Conservation (phyloP, 2,888 invertebrate genomes). For the Lymantria dispar region DNA sequence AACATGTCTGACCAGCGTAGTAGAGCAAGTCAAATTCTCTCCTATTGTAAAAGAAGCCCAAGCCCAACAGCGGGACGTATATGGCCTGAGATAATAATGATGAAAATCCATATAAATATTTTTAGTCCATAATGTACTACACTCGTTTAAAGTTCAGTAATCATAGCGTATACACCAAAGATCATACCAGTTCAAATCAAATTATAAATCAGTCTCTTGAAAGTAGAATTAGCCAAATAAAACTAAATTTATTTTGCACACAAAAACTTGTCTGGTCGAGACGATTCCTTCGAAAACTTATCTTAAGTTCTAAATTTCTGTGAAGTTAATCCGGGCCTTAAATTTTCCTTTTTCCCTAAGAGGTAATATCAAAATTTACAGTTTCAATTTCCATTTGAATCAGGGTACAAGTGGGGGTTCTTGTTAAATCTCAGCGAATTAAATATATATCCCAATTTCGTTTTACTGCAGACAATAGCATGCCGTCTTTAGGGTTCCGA, state of each 20-base stretch:
- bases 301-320: background rate
- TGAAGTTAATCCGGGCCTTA: constrained; percentile 2
- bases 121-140: no score
- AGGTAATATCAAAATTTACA: constrained; percentile 27
- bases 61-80: no score
- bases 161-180: no score
- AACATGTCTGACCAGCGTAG: no score
- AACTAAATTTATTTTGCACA: background rate
- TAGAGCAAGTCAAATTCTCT: no score
- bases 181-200: no score
- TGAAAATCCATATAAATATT: no score
- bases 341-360: constrained; percentile 23
- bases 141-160: no score
- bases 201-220: no score
- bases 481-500: background rate
- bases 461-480: constrained; percentile 29
- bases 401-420: constrained; percentile 15
- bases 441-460: constrained; percentile 36
- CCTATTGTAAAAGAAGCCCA: no score
- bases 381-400: constrained; percentile 32
- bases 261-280: background rate
- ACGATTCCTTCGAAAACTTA: background rate
- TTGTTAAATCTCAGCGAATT: constrained; percentile 32
- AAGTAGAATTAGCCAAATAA: background rate
- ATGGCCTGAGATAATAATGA: no score